Base-by-base conservation (phyloP, 2,113 vertebrate genomes). In the Mirza zaza region DNA sequence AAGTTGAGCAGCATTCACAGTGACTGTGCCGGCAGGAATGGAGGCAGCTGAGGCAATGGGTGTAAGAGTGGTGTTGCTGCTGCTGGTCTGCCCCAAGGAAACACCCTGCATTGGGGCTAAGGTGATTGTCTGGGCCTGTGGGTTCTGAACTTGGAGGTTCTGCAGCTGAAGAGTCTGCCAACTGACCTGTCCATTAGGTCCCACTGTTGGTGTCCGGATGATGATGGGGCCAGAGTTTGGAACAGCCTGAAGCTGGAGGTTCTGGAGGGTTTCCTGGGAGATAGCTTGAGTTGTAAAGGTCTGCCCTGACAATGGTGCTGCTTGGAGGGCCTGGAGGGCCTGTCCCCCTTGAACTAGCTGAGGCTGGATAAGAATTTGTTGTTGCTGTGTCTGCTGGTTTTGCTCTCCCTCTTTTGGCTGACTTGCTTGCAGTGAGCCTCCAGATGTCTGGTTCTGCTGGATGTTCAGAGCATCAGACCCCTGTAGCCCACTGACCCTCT, bases 131-230 rank as follows among this genome's bases (percentile, higher is more conserved):
- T 99, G 99, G 1, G 99, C 98, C 84, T 99, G 99, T 50, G 98
- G 98, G 96, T 99, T 99, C 65, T 99, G 99, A 77, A 99, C 99
- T 25, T 99, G 97, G 0, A 99, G 99, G 97, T 99, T 99, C 98
- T 99, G 99, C 95, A 99, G 98, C 98, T 99, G 99, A 97, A 99
- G 99, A 71, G 99, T 99, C 96, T 99, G 99, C 99, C 99, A 99
- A 98, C 99, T 99, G 88, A 99, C 99, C 97, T 99, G 99, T 83
- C 99, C 99, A 20, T 99, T 99, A 45, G 99, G 99, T 12, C 99
- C 99, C 42, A 99, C 98, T 0, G 99, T 99, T 29, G 99, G 99
- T 25, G 98, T 99, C 91, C 99, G 99, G 98, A 99, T 98, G 94
- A 99, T 98, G 98, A 99, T 99, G 80, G 99, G 99, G 21, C 99